These are phyloP conservation scores for Pterocles orientalis DNA, from an alignment of 2,113 vertebrate species.

Conservation along the genomic window DNA sequence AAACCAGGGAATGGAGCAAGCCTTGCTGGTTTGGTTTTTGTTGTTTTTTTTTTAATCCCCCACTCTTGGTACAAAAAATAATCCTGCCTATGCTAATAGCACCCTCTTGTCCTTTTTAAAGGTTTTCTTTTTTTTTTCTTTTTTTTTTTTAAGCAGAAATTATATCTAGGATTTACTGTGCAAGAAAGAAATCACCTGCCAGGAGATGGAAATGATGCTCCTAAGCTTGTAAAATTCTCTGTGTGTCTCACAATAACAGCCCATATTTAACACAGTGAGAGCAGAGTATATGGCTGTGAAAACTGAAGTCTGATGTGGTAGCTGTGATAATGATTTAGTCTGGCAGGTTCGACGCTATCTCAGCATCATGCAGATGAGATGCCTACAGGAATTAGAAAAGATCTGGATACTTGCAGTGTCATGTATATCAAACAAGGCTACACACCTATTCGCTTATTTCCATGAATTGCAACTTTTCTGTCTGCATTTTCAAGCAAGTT, in stretches of 20 bases:
- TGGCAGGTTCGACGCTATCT: background rate
- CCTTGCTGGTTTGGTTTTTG: background rate
- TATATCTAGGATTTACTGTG: background rate
- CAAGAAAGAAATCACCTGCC: background rate
- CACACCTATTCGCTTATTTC: background rate
- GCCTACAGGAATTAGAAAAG: background rate
- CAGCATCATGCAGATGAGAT: background rate
- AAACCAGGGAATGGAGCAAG: background rate
- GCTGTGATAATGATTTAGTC: background rate
- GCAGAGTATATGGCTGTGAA: background rate
- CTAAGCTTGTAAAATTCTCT: background rate
- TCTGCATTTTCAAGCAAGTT: rapidly evolving
- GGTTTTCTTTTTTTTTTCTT: background rate
- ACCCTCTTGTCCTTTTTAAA: background rate
- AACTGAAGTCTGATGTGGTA: background rate
- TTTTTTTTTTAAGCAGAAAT: background rate
- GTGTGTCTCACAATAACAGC: background rate
- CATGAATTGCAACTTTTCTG: background rate
- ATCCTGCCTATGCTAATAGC: background rate
- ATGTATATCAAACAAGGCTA: background rate
- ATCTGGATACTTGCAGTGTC: background rate
- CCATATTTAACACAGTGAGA: background rate
- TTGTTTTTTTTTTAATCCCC: background rate
- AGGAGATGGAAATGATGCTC: background rate
- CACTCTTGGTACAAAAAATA: background rate